Conservation (phyloP, 2,113 vertebrate genomes). For the Paramisgurnus dabryanus region DNA sequence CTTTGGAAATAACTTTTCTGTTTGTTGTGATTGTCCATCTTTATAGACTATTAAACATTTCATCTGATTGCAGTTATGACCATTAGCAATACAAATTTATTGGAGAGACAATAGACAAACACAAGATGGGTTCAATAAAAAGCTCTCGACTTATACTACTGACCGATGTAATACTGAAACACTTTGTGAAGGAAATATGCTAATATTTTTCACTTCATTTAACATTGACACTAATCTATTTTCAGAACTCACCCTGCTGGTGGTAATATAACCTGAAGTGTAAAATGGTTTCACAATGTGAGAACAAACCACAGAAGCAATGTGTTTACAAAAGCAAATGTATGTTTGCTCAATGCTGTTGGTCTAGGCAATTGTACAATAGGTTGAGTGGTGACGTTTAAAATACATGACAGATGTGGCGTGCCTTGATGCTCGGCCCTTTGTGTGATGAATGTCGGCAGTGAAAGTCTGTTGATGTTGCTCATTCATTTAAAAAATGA, state of each 20-base stretch:
- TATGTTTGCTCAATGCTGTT: constrained; percentile 14
- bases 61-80: too few species aligned
- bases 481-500: constrained; percentile 4
- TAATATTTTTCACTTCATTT: too few species aligned
- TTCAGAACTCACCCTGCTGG: background rate
- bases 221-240: too few species aligned
- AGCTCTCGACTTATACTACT: too few species aligned
- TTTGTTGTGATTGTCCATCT: too few species aligned
- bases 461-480: background rate
- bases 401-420: background rate
- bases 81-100: too few species aligned
- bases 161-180: too few species aligned
- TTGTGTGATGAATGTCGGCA: constrained; percentile 4
- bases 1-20: too few species aligned
- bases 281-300: background rate
- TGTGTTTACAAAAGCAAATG: background rate
- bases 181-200: too few species aligned
- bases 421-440: background rate
- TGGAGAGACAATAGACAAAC: background rate
- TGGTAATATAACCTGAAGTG: background rate
- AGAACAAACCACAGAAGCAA: background rate
- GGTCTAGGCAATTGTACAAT: background rate
- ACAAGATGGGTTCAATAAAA: background rate
- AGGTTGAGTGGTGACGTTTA: background rate
- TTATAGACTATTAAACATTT: too few species aligned